phyloP scores from a whole-genome alignment of 2,113 vertebrate genomes.

The Campylomormyrus tamandua region DNA sequence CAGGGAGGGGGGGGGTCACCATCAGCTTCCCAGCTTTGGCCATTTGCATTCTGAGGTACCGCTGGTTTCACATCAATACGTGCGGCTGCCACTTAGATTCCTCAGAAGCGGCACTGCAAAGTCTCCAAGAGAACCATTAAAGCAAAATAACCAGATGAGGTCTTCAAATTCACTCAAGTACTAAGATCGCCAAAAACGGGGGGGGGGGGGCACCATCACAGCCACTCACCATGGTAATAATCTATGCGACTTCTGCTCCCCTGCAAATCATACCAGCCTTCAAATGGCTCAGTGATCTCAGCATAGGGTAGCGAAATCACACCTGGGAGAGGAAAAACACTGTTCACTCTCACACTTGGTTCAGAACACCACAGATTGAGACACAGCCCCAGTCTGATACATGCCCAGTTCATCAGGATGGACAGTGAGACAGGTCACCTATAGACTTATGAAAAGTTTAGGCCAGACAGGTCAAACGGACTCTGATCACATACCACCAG shows the following conservation, averaged over 20 bases:
- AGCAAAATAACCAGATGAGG: background rate
- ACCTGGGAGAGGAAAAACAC: conserved; percentile 37
- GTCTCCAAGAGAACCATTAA: background rate
- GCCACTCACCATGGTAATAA: conserved; percentile 56
- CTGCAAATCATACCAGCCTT: conserved; percentile 67
- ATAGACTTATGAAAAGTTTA: background rate
- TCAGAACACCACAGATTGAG: background rate
- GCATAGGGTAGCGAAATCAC: conserved; percentile 69
- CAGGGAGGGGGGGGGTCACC: background rate
- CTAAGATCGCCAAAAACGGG: background rate
- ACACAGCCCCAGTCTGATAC: background rate
- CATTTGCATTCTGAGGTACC: background rate
- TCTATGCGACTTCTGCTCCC: conserved; percentile 63
- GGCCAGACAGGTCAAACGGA: background rate
- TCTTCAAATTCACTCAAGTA: background rate
- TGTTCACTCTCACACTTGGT: background rate
- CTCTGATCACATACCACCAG: background rate
- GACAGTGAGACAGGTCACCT: background rate
- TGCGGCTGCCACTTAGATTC: background rate
- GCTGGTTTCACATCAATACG: background rate
- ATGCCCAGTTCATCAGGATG: background rate
- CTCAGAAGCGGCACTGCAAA: background rate
- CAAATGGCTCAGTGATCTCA: conserved; percentile 74
- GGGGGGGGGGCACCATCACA: too few relatives aligned
- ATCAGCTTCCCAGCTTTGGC: background rate